Evolutionary conservation across 1,140 invertebrate genomes (phyloP), one percentile per base, ranked within the genome.

Genomic region (Drosophila pseudoobscura): DNA sequence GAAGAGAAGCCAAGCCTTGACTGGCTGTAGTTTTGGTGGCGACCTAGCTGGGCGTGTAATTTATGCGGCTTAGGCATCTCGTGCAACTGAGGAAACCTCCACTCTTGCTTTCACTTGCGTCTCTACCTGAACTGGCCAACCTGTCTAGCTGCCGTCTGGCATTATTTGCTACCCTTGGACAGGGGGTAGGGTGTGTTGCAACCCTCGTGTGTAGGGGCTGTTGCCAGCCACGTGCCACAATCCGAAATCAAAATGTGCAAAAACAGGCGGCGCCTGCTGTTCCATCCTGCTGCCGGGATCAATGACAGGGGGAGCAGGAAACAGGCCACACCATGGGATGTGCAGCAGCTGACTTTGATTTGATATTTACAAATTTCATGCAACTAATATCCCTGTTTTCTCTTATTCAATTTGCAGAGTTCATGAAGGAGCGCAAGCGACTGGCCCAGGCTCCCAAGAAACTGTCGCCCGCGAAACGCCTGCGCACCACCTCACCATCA

Each of bases 381-480:
- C 35, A 65, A 72, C 69, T 72, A 69, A 79, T 69, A 69, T 51
- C 41, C 35, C n/a, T 39, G 2, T 58, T 54, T 47, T 68, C 69
- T 53, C 15, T 66, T 65, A 31, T 73, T 20, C 62, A n/a, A 60
- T 70, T 91, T 88, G 9, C 77, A 91, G 90, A 91, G 58, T 91
- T 91, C 63, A 91, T 91, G 90, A 91, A 91, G 69, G 90, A 91
- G 69, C 90, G 90, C 56, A 91, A 91, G 77, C 90, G 90, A 44
- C 74, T 91, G 49, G 60, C 77, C 13, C 89, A 91, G 63, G 89
- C 90, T 41, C 90, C 90, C 47, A 91, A 91, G 68, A 91, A 91
- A 80, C 56, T 91, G 53, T 79, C 90, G 61, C 77, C 89, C 49
- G 77, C 63, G 45, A 91, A 91, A 69, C 80, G 90, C 31, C 63